Conservation (phyloP, 2,888 invertebrate genomes). For the Anarsia innoxiella region DNA sequence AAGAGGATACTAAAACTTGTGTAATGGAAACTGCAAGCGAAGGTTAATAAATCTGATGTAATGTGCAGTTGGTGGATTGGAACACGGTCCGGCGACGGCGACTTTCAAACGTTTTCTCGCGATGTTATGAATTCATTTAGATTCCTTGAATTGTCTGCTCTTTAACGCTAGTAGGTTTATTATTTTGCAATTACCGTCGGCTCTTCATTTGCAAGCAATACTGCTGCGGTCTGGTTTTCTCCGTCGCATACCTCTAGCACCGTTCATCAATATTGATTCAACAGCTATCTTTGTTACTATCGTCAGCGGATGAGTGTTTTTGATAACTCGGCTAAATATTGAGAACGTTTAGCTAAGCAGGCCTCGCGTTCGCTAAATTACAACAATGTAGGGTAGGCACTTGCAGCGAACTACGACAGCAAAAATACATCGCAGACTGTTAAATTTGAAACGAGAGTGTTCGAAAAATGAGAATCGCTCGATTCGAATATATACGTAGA, state of each 20-base stretch:
- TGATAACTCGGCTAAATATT: slow-evolving; percentile 2
- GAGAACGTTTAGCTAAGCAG: background rate
- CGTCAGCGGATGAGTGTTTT: slow-evolving; percentile 2
- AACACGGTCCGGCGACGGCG: slow-evolving; percentile 1
- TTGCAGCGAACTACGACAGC: too few relatives aligned
- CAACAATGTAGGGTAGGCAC: slow-evolving; percentile 10
- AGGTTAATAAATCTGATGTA: slow-evolving; percentile 15
- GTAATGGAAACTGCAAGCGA: slow-evolving; percentile 13
- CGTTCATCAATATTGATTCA: slow-evolving; percentile 10
- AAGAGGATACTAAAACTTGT: slow-evolving; percentile 13
- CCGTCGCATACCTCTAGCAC: slow-evolving; percentile 7
- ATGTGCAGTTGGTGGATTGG: slow-evolving; percentile 8
- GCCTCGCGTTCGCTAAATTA: slow-evolving; percentile 5
- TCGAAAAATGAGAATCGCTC: too few relatives aligned
- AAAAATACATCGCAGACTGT: too few relatives aligned
- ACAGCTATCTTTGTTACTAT: slow-evolving; percentile 1
- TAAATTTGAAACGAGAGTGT: too few relatives aligned
- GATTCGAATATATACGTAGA: too few relatives aligned
- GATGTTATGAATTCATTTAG: background rate
- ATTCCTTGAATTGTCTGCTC: slow-evolving; percentile 3
- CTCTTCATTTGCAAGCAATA: slow-evolving; percentile 1
- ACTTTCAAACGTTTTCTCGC: slow-evolving; percentile 10
- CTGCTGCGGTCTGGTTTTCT: slow-evolving; percentile 4
- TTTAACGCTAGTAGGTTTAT: background rate
- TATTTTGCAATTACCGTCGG: background rate